A percentile compares a stretch with the other conserved stretches of the same genome.
These are phyloP conservation scores for Sarcophaga caerulescens DNA, from an alignment of 2,888 invertebrate genomes.

Conservation along the genomic window DNA sequence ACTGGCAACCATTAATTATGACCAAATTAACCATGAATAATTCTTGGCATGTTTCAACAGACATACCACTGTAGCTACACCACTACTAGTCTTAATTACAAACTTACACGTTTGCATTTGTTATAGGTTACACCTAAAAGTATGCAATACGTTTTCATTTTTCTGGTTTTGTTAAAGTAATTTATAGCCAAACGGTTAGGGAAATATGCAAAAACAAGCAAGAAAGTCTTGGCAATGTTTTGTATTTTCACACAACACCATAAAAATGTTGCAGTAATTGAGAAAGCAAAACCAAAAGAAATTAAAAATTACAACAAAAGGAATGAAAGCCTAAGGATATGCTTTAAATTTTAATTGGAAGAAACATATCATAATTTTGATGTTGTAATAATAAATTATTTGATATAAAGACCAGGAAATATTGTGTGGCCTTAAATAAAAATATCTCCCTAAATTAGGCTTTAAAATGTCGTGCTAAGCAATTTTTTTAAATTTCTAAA, in stretches of 20 bases:
- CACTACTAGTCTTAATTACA: constrained; percentile 14
- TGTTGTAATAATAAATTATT: background rate
- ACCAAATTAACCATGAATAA: constrained; percentile 44
- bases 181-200: background rate
- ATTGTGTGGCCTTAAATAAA: background rate
- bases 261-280: constrained; percentile 1
- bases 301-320: background rate
- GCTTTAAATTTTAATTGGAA: too few relatives aligned
- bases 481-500: too few relatives aligned
- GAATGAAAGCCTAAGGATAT: too few relatives aligned
- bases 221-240: background rate
- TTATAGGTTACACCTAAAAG: background rate
- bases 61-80: background rate
- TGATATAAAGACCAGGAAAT: background rate
- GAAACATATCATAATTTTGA: too few relatives aligned
- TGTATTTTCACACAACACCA: background rate
- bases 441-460: background rate
- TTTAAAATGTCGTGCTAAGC: background rate
- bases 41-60: constrained; percentile 31
- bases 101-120: background rate
- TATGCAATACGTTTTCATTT: constrained; percentile 5
- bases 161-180: background rate
- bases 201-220: constrained; percentile 1
- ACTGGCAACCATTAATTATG: constrained; percentile 36
- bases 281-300: background rate